Evolutionary conservation across 1,140 invertebrate species (phyloP).

Genomic region (Oncopodura yosiiana): DNA sequence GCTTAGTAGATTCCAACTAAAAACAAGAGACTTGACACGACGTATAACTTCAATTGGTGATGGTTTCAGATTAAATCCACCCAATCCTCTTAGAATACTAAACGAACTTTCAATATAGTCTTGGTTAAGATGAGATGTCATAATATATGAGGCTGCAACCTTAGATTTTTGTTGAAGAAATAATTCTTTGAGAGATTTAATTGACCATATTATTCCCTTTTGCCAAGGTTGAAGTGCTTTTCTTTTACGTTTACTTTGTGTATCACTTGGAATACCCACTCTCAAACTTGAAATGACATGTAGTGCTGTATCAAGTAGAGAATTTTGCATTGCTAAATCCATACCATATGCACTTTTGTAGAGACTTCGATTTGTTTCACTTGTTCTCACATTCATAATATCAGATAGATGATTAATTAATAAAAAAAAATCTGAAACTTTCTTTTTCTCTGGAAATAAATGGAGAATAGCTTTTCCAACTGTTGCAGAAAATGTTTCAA

Average conservation of each 20-base stretch:
- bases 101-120: constrained; percentile 7
- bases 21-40: not conserved
- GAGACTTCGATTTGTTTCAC: not conserved
- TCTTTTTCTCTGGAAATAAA: not conserved
- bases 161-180: not conserved
- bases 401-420: not conserved
- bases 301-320: not conserved
- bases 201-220: not conserved
- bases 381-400: not conserved
- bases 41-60: not conserved
- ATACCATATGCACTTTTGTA: not conserved
- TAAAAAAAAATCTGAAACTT: not conserved
- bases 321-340: not conserved
- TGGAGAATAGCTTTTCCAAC: not conserved
- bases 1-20: not conserved
- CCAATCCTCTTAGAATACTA: not conserved
- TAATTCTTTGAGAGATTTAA: constrained; percentile 1
- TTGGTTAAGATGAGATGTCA: not conserved
- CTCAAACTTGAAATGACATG: no score
- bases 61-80: not conserved
- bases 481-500: not conserved
- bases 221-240: not conserved
- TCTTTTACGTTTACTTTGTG: not conserved
- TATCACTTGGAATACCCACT: no score
- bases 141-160: not conserved